Base-by-base conservation (phyloP, 2,797 vertebrate genomes). In the Chelon labrosus region DNA sequence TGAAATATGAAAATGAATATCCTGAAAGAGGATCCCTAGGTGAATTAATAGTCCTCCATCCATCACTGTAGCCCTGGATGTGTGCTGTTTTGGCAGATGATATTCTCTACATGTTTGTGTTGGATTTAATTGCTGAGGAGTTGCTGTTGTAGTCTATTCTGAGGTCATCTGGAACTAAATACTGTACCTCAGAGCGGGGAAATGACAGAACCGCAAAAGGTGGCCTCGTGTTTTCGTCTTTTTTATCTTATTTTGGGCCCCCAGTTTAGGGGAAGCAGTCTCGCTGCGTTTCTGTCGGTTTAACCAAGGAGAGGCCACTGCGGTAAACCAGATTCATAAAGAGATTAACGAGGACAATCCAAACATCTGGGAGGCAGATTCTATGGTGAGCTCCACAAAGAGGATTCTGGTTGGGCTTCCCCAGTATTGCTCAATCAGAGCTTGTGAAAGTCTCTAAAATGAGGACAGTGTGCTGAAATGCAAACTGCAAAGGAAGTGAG, bases 351-450 rank as follows among this genome's bases (percentile, higher is more conserved):
- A 81, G 82, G 79, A 67, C 79, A 54, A 71, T 73, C 75, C 61
- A 47, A 69, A 83, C 85, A 88, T 88, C 80, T 90, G 85, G 59
- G 42, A 38, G 41, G 52, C 86, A 88, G 75, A 87, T 54, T 10
- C 47, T 6, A 14, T 17, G 55, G 20, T 2, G 16, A 51, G 44
- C 49, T 64, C 54, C 58, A 51, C 37, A 54, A 61, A 64, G 2
- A 72, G 42, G 7, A 22, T 37, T 71, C 37, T 60, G 65, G 55
- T 77, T 7, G 82, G 83, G 85, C 76, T 87, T 83, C 85, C 88
- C 84, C 65, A 71, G 65, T 17, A 69, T 27, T 27, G 19, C 71
- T 69, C 50, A 41, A 60, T 41, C 39, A 77, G 55, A 61, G 49
- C 81, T 78, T 11, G 20, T 78, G 70, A 84, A 85, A 54, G 22